Evolutionary conservation across 1,140 invertebrate genomes (phyloP).

Genomic region (Drosophila pachea): DNA sequence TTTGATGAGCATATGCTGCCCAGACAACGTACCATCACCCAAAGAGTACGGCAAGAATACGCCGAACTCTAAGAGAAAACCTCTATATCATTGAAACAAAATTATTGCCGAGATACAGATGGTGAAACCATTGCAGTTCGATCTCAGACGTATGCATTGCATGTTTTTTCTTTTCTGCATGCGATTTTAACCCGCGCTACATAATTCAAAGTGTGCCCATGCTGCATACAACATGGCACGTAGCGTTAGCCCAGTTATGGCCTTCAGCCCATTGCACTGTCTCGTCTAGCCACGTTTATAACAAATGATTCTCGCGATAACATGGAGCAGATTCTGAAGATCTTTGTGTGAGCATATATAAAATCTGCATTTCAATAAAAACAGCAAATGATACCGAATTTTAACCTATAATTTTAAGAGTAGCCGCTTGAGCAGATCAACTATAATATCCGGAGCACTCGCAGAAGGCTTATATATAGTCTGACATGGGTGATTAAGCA

Average conservation of each 20-base stretch:
- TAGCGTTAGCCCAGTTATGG: slow-evolving; percentile 44
- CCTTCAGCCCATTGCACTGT: slow-evolving; percentile 51
- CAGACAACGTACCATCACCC: slow-evolving; percentile 52
- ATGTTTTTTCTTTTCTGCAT: slow-evolving; percentile 11
- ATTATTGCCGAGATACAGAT: slow-evolving; percentile 57
- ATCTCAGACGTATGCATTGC: slow-evolving; percentile 19
- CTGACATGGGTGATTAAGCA: too few relatives aligned
- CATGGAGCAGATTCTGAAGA: slow-evolving; percentile 15
- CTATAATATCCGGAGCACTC: too few relatives aligned
- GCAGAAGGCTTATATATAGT: too few relatives aligned
- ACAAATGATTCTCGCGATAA: slow-evolving; percentile 62
- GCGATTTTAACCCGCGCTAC: slow-evolving; percentile 40
- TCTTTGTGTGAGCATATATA: background rate
- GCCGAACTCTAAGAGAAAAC: slow-evolving; percentile 28
- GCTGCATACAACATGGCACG: slow-evolving; percentile 63
- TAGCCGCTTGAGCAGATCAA: slow-evolving; percentile 25
- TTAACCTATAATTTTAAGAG: too few relatives aligned
- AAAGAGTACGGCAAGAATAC: slow-evolving; percentile 17
- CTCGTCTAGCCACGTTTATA: slow-evolving; percentile 71
- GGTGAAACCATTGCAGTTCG: slow-evolving; percentile 29
- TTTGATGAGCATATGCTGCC: slow-evolving; percentile 75
- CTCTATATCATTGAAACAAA: slow-evolving; percentile 58
- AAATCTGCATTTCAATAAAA: background rate
- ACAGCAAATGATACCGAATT: background rate
- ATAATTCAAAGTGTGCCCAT: slow-evolving; percentile 64